Evolutionary conservation across 2,888 invertebrate genomes (phyloP).

Genomic region (Eristalis arbustorum): DNA sequence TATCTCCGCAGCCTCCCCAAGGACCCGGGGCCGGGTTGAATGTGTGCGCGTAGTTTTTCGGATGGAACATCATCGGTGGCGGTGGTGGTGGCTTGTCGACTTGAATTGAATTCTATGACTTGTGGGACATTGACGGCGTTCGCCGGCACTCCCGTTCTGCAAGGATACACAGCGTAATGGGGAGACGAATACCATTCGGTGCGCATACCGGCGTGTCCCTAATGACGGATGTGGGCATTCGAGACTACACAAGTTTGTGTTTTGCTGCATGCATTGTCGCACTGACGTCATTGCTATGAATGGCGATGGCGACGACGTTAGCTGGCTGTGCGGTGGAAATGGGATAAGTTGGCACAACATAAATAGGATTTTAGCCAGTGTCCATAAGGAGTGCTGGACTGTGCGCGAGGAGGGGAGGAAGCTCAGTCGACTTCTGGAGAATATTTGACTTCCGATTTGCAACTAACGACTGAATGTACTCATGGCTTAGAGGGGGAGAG

Average conservation of each 20-base stretch:
- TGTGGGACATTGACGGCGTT: constrained; percentile 3
- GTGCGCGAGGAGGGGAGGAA: too few relatives aligned
- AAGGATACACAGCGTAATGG: not conserved
- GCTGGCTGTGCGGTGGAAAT: not conserved
- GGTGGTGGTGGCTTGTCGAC: constrained; percentile 2
- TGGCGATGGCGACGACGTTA: not conserved
- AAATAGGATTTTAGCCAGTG: too few relatives aligned
- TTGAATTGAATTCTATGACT: constrained; percentile 25
- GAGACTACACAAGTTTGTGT: not conserved
- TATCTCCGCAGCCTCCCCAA: not conserved
- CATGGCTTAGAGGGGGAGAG: too few relatives aligned
- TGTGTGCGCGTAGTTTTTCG: not conserved
- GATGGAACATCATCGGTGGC: not conserved
- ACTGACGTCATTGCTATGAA: not conserved
- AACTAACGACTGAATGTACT: too few relatives aligned
- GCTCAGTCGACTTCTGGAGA: too few relatives aligned
- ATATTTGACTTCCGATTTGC: too few relatives aligned
- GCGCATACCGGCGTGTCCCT: not conserved
- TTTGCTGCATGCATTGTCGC: not conserved
- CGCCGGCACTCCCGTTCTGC: not conserved
- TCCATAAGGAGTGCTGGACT: too few relatives aligned
- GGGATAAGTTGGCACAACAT: too few relatives aligned
- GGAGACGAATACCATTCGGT: not conserved
- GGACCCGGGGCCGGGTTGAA: not conserved
- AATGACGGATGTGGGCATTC: not conserved